These are phyloP conservation scores for Lophius americanus DNA, from an alignment of 2,797 vertebrate species.

Conservation along the genomic window DNA sequence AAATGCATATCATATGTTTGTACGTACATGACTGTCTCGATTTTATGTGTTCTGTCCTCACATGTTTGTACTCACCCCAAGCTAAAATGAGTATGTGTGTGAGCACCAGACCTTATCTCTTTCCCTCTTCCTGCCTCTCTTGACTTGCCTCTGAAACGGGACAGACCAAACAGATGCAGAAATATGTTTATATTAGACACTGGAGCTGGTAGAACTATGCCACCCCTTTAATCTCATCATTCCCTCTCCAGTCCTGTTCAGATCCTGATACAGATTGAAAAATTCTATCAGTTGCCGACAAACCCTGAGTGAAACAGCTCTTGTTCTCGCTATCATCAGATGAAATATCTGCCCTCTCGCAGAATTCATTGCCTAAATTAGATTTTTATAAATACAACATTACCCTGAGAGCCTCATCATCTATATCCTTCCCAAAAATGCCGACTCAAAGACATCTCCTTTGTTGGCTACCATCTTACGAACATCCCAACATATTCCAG, in stretches of 20 bases:
- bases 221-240: neutral
- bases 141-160: neutral
- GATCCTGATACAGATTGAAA: too few relatives aligned
- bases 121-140: neutral
- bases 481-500: slow-evolving; percentile 4
- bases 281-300: neutral
- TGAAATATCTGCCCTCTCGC: neutral
- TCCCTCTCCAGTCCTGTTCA: neutral
- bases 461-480: slow-evolving; percentile 30
- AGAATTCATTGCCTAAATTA: slow-evolving; percentile 17
- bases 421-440: slow-evolving; percentile 11
- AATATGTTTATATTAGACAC: neutral
- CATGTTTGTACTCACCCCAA: slow-evolving; percentile 22
- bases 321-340: neutral
- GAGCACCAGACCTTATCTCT: neutral
- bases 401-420: slow-evolving; percentile 14
- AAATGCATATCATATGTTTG: slow-evolving; percentile 13
- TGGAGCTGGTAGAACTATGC: too few relatives aligned
- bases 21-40: slow-evolving; percentile 4
- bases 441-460: slow-evolving; percentile 33
- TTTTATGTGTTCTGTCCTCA: slow-evolving; percentile 12
- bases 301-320: neutral
- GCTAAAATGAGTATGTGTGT: slow-evolving; percentile 21
- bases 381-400: slow-evolving; percentile 13
- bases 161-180: slow-evolving; percentile 1